A percentile compares a stretch with the other conserved stretches of the same genome.
Evolutionary conservation across 1,140 invertebrate genomes (phyloP).

Genomic region (Drosophila eugracilis): DNA sequence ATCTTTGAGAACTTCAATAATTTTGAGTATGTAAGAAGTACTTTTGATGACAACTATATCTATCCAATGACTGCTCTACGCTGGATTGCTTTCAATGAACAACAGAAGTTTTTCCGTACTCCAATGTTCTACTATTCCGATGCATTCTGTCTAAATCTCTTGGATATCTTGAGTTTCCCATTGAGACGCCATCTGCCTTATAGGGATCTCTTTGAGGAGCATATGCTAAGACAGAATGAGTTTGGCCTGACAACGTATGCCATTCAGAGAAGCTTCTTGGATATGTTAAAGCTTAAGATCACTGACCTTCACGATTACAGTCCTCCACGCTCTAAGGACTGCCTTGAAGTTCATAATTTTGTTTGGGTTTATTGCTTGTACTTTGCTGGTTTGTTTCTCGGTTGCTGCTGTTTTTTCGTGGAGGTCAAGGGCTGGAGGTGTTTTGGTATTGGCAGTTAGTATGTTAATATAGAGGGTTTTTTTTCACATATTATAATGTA

Average conservation of each 20-base stretch:
- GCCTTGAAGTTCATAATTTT: slow-evolving; percentile 35
- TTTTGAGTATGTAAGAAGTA: slow-evolving; percentile 10
- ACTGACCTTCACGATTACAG: slow-evolving; percentile 30
- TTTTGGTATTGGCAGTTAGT: background rate
- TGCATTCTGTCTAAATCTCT: slow-evolving; percentile 38
- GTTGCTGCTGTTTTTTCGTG: slow-evolving; percentile 34
- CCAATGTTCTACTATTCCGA: slow-evolving; percentile 57
- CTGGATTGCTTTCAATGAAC: slow-evolving; percentile 49
- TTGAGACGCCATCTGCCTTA: slow-evolving; percentile 52
- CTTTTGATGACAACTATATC: slow-evolving; percentile 44
- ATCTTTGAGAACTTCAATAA: background rate
- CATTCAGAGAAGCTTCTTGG: slow-evolving; percentile 36
- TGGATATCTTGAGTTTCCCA: slow-evolving; percentile 25
- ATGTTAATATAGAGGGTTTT: background rate
- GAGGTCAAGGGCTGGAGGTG: slow-evolving; percentile 13
- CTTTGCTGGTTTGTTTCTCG: background rate
- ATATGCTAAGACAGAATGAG: slow-evolving; percentile 39
- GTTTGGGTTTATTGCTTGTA: slow-evolving; percentile 42
- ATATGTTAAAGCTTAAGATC: slow-evolving; percentile 39
- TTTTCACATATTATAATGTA: no score
- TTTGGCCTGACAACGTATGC: slow-evolving; percentile 51
- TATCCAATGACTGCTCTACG: slow-evolving; percentile 39
- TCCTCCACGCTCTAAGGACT: background rate
- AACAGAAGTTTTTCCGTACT: slow-evolving; percentile 42
- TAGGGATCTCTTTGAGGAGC: slow-evolving; percentile 52